Percentiles rank a stretch among this genome's conserved stretches.
phyloP scores from a whole-genome alignment of 1,140 invertebrate species.

The Caenorhabditis elegans region WBcel235 BX284604.4:10687501-10688000 shows the following conservation, averaged over 20 bases:
- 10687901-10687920: background rate
- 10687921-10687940: background rate
- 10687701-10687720: conserved; percentile 4
- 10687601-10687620: background rate
- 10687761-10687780: conserved; percentile 20
- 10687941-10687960: background rate
- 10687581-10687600: background rate
- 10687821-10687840: background rate
- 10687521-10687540: background rate
- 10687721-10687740: background rate
- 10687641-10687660: background rate
- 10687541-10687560: background rate
- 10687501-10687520: background rate
- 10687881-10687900: conserved; percentile 2
- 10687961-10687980: conserved; percentile 18
- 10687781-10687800: conserved; percentile 1
- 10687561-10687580: background rate
- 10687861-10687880: background rate
- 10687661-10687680: background rate
- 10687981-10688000: background rate
- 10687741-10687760: background rate
- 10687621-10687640: background rate
- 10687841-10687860: background rate
- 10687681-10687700: background rate
- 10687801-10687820: conserved; percentile 21